Base-by-base conservation (phyloP, 2,797 vertebrate genomes). In the Carcharodon carcharias region DNA sequence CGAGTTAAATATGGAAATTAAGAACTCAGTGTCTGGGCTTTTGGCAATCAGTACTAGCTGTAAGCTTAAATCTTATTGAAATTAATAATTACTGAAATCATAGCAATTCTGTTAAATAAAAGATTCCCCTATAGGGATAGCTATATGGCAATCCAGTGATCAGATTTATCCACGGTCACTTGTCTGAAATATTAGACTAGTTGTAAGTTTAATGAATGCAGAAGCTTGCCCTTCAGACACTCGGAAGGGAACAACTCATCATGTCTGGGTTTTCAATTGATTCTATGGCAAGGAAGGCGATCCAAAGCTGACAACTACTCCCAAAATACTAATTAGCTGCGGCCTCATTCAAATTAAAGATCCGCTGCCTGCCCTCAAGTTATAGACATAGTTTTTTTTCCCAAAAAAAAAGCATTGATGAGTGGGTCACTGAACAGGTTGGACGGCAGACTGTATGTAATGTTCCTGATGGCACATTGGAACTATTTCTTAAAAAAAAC, bases 11-110 rank as follows among this genome's bases (percentile, higher is more conserved):
- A 28, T 93, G 91, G 61, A 67, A 93, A 65, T 93, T 65, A 40
- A 65, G 40, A 85, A 45, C 23, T 45, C 82, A 85, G 9, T 23
- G 82, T 18, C 82, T 67, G 91, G n/a, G 91, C 91, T 67, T 93
- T 93, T 67, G 91, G 91, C 63, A 65, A 93, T 93, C 61, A 65
- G n/a, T 67, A 4, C n/a, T 35, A n/a, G 35, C 91, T 65, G 58
- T 65, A 67, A 93, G 91, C 58, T 67, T 45, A 65, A 93, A 26
- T 45, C 91, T 93, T 93, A 93, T 93, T 93, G 91, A 93, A 93
- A 93, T 93, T 93, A 93, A 93, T 93, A 93, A 93, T 67, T 67
- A 93, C 88, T 91, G 58, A 91, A 91, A 91, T 91, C 56, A 61
- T 9, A 54, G 91, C 91, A 93, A 45, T 93, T 93, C 91, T 93